Conservation (phyloP, 2,888 invertebrate genomes). For the Rotaria sp. region DNA sequence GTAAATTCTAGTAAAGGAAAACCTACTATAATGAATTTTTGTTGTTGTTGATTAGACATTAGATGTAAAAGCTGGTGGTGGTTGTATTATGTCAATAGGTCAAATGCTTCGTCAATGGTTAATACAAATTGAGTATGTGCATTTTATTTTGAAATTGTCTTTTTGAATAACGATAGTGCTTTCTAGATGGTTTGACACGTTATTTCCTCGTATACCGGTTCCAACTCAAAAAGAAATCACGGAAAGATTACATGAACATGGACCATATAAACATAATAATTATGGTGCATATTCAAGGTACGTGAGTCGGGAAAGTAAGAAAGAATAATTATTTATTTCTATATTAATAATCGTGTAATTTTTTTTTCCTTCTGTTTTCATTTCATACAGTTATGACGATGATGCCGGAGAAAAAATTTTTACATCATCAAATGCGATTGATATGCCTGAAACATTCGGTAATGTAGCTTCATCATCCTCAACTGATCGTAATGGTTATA, state of each 20-base stretch:
- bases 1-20: background rate
- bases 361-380: background rate
- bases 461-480: background rate
- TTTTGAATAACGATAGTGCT: background rate
- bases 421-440: background rate
- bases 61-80: slow-evolving; percentile 94
- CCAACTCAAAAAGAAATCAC: slow-evolving; percentile 33
- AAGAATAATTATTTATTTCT: background rate
- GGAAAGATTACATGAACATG: background rate
- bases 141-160: background rate
- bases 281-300: background rate
- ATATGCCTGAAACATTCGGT: background rate
- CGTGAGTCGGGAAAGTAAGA: background rate
- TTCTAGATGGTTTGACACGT: slow-evolving; percentile 78
- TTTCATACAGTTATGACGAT: background rate
- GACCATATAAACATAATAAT: background rate
- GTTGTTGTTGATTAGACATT: slow-evolving; percentile 64
- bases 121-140: slow-evolving; percentile 70
- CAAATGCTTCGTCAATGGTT: slow-evolving; percentile 85
- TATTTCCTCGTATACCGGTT: slow-evolving; percentile 87
- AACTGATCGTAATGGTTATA: background rate
- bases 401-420: background rate
- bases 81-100: slow-evolving; percentile 83
- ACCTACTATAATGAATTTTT: background rate
- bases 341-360: background rate